Evolutionary conservation across 2,888 invertebrate genomes (phyloP).

Genomic region (Drosophila heteroneura): DNA sequence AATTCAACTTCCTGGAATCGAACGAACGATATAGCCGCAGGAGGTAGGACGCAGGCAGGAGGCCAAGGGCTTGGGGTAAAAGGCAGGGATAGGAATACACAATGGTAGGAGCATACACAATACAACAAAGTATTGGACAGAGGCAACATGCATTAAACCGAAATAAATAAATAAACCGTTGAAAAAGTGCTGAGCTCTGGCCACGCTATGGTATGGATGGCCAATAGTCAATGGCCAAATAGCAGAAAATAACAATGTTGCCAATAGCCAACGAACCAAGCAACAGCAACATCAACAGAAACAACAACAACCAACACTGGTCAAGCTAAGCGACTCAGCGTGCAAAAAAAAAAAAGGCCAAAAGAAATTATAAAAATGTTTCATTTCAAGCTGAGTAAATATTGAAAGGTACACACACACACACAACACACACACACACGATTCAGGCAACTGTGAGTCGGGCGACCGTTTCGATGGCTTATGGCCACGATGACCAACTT

Average conservation of each 20-base stretch:
- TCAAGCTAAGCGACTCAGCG: slow-evolving; percentile 34
- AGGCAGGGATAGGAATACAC: neutral
- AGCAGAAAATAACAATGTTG: slow-evolving; percentile 81
- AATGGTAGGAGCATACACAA: neutral
- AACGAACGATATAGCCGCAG: slow-evolving; percentile 14
- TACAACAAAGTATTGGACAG: slow-evolving; percentile 4
- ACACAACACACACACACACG: slow-evolving; percentile 16
- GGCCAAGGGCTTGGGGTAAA: neutral
- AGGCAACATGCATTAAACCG: slow-evolving; percentile 72
- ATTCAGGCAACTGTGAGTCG: slow-evolving; percentile 2
- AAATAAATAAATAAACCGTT: slow-evolving; percentile 78
- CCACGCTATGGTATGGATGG: slow-evolving; percentile 43
- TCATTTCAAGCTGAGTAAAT: slow-evolving; percentile 74
- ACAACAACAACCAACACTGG: slow-evolving; percentile 9
- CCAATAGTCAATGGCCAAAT: slow-evolving; percentile 77
- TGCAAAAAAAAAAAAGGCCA: slow-evolving; percentile 24
- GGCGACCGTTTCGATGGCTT: slow-evolving; percentile 37
- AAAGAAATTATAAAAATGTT: slow-evolving; percentile 77
- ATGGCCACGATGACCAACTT: slow-evolving; percentile 31
- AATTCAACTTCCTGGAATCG: slow-evolving; percentile 73
- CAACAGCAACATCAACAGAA: slow-evolving; percentile 47
- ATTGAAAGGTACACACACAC: slow-evolving; percentile 47
- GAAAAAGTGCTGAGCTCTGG: slow-evolving; percentile 57
- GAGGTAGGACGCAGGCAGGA: neutral
- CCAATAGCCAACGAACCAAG: slow-evolving; percentile 79